Conservation (phyloP, 2,113 vertebrate species). For the Chionodraco myersi region DNA sequence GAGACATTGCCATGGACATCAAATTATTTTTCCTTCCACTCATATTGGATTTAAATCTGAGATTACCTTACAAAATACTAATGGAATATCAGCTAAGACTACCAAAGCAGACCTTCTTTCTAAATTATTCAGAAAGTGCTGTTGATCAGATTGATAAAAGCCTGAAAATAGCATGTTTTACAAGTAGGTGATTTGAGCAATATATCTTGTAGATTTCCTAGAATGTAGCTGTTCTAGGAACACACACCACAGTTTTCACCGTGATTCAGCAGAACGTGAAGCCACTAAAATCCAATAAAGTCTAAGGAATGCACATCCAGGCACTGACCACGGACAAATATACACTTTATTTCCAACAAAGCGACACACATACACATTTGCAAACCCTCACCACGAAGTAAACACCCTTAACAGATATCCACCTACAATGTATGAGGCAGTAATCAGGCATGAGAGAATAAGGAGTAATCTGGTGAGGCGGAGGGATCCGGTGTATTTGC, state of each 20-base stretch:
- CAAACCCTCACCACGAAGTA: constrained; percentile 32
- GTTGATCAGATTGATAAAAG: constrained; percentile 26
- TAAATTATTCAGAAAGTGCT: constrained; percentile 19
- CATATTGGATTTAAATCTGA: constrained; percentile 21
- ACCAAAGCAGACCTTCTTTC: constrained; percentile 15
- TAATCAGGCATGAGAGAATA: constrained; percentile 61
- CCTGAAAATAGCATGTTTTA: constrained; percentile 31
- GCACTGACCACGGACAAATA: constrained; percentile 17
- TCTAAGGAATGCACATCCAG: constrained; percentile 38
- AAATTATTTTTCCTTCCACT: constrained; percentile 6
- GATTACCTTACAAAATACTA: constrained; percentile 36
- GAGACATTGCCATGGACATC: background rate
- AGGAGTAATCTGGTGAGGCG: background rate
- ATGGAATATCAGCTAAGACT: constrained; percentile 18
- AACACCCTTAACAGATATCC: constrained; percentile 37
- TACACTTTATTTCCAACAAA: background rate
- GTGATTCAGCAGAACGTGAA: constrained; percentile 58
- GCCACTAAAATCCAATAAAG: constrained; percentile 48
- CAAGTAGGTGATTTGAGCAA: constrained; percentile 29
- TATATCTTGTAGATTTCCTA: constrained; percentile 15
- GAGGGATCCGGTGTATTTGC: constrained; percentile 32
- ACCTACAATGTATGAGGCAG: constrained; percentile 15
- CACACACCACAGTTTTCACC: constrained; percentile 44
- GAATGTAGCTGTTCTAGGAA: background rate
- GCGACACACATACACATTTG: constrained; percentile 21